A percentile compares a stretch with the other conserved stretches of the same genome.
Evolutionary conservation across 1,140 invertebrate genomes (phyloP).

Genomic region (Eriocheir sinensis): DNA sequence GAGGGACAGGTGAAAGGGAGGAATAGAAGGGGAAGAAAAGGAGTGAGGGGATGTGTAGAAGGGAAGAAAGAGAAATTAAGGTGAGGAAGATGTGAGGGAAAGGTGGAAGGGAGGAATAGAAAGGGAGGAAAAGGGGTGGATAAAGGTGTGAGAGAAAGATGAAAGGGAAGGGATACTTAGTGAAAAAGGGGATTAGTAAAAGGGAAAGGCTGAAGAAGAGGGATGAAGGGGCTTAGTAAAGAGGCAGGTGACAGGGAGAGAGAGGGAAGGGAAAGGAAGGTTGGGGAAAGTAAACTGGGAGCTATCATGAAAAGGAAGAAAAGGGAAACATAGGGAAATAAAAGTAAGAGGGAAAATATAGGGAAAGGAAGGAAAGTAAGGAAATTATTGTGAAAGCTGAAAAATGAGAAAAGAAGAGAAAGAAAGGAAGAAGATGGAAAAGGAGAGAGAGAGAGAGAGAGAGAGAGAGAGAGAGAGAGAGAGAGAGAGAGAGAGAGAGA

Average conservation of each 20-base stretch:
- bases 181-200: conserved; percentile 79
- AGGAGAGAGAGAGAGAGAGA: neutral
- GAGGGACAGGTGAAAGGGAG: too few relatives aligned
- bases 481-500: neutral
- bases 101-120: too few relatives aligned
- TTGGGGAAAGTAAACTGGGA: neutral
- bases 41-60: too few relatives aligned
- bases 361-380: neutral
- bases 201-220: conserved; percentile 82
- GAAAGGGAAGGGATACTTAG: conserved; percentile 80
- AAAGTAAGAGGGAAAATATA: neutral
- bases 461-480: neutral
- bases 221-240: conserved; percentile 81
- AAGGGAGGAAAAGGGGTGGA: too few relatives aligned
- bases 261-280: too few relatives aligned
- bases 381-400: too few relatives aligned
- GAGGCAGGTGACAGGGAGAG: conserved; percentile 80
- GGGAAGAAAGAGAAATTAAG: too few relatives aligned
- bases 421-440: neutral
- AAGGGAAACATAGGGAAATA: neutral
- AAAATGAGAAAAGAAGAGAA: neutral
- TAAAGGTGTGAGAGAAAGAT: conserved; percentile 82
- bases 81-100: too few relatives aligned
- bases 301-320: neutral
- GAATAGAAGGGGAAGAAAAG: too few relatives aligned